Base-by-base conservation (phyloP, 2,797 vertebrate genomes). In the Craterocephalus amniculus region DNA sequence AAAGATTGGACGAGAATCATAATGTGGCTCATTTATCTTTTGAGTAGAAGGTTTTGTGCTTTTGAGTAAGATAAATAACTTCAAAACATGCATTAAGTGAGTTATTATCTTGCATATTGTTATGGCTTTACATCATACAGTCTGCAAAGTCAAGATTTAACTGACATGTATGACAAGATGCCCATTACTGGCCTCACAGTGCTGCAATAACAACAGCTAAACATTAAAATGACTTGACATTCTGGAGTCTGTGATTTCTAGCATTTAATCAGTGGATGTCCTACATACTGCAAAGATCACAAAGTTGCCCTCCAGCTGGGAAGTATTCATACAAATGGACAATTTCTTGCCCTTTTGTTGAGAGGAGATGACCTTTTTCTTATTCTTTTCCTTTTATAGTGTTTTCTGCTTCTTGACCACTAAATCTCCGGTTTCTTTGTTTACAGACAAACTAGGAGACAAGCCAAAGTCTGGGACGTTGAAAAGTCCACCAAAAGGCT, bases 401-500 rank as follows among this genome's bases (percentile, higher is more conserved):
- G 2, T 31, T 71, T 16, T n/a, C n/a, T 12, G 29, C 34, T 32
- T 35, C 1, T 29, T 6, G 5, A 13, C 40, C 12, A 40, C 16
- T 54, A 35, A 36, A 29, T 24, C 31, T 2, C 43, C 20, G 5
- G 6, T 76, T 57, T 70, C 4, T 63, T 26, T 49, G 20, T 52
- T 65, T 58, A 43, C 79, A 99, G 97, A 98, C 83, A 98, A 97
- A 76, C 92, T 96, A n/a, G 95, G 93, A 26, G 90, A 91, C 2
- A 91, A 90, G 61, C 95, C 96, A 43, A 99, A 97, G 82, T 95
- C 95, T 27, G 95, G 94, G 78, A 91, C 94, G 0, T 69, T 98
- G 84, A 99, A 96, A 93, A 98, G 96, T 86, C 97, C 96, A 0
- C 97, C 97, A 38, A 99, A 97, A 93, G 95, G 95, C 43, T 97